Base-by-base conservation (phyloP, 2,888 invertebrate species). In the Platycheirus albimanus region DNA sequence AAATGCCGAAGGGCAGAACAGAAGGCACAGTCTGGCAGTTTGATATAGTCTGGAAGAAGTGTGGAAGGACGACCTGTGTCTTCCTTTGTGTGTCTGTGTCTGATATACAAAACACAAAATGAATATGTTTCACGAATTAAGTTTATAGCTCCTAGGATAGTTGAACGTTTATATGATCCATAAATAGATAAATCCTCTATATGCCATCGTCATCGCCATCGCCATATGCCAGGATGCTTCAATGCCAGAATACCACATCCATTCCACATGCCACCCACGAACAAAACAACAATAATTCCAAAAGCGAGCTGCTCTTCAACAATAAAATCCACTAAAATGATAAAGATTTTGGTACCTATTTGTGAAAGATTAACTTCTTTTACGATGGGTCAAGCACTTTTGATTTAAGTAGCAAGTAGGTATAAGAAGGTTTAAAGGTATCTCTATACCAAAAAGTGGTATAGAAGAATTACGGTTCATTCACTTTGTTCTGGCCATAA, bases 61-160 rank as follows among this genome's bases (percentile, higher is more conserved):
- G n/a, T n/a, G n/a, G n/a, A n/a, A n/a, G 1, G 28, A 13, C 10
- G 10, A 66, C 24, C 17, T 49, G 17, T 4, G 20, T 10, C 28
- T 10, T 11, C 36, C 2, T n/a, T 17, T 33, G 10, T 54, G 36
- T 45, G 15, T 8, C n/a, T n/a, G n/a, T n/a, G n/a, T n/a, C 33
- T 33, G 17, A 28, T 10, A n/a, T n/a, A n/a, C 7, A 11, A 17
- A 11, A n/a, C 30, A 38, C 24, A 24, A 52, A 58, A 36, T 58
- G 43, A 56, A 52, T 51, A 36, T 38, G 56, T 51, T 47, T 19
- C 38, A 54, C n/a, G 72, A 64, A 76, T 69, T 61, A 61, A 33
- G 7, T 76, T 76, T 76, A 69, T 47, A 10, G 54, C 43, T 63
- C 58, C 58, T 67, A 43, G 15, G 61, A 69, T 69, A 52, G 76